Percentiles rank a stretch among this genome's conserved stretches.
Evolutionary conservation across 2,888 invertebrate genomes (phyloP).

Genomic region (Orchesellides sinensis): DNA sequence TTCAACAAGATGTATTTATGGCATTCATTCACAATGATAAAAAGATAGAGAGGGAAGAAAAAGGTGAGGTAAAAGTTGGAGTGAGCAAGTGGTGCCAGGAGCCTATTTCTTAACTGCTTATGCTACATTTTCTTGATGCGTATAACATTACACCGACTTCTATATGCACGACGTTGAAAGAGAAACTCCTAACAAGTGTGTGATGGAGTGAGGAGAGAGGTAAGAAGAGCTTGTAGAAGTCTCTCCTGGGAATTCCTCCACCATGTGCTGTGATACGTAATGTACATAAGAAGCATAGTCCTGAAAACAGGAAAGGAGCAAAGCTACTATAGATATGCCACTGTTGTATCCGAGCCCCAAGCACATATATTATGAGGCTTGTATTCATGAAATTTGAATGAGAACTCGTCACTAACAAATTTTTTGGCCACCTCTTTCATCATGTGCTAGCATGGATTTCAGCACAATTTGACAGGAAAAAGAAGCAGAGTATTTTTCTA

Average conservation of each 20-base stretch:
- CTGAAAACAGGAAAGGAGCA: neutral
- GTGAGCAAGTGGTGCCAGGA: conserved; percentile 55
- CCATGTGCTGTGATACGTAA: neutral
- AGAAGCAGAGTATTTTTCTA: conserved; percentile 7
- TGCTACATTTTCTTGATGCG: neutral
- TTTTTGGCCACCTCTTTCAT: conserved; percentile 59
- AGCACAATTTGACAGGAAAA: conserved; percentile 59
- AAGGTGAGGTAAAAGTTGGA: conserved; percentile 38
- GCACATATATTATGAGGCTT: conserved; percentile 12
- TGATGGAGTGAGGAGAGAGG: conserved; percentile 11
- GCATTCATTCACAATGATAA: neutral
- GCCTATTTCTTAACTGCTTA: conserved; percentile 27
- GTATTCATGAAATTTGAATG: conserved; percentile 58
- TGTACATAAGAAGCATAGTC: neutral
- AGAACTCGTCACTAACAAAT: conserved; percentile 56
- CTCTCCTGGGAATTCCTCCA: conserved; percentile 39
- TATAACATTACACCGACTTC: neutral
- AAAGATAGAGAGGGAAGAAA: conserved; percentile 7
- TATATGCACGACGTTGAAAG: neutral
- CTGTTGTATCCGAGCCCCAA: neutral
- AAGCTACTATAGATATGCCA: neutral
- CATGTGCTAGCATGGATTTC: conserved; percentile 54
- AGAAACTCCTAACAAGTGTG: conserved; percentile 10
- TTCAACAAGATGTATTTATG: conserved; percentile 40
- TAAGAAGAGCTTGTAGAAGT: conserved; percentile 11